Conservation (phyloP, 1,140 invertebrate species). For the Drosophila carrolli region DNA sequence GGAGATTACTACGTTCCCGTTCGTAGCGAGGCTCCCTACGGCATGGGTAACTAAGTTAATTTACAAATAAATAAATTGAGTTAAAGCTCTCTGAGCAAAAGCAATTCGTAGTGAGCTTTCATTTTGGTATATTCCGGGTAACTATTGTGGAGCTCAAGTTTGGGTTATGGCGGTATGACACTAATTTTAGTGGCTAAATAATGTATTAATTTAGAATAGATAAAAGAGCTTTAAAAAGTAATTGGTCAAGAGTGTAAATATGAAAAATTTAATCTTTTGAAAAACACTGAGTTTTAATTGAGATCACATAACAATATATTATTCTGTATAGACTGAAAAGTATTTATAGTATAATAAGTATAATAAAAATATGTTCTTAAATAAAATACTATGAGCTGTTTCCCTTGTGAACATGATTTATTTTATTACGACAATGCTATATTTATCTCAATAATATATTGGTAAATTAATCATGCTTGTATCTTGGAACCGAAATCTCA, state of each 20-base stretch:
- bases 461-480: not conserved
- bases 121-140: not conserved
- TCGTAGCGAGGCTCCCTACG: constrained; percentile 74
- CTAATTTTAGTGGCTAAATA: not conserved
- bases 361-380: no score
- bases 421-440: no score
- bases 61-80: constrained; percentile 26
- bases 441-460: not conserved
- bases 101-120: constrained; percentile 1
- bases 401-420: no score
- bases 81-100: constrained; percentile 38
- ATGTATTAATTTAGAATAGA: no score
- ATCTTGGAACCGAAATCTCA: not conserved
- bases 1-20: constrained; percentile 77
- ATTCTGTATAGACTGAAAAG: no score
- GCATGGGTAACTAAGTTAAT: constrained; percentile 55
- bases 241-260: no score
- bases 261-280: no score
- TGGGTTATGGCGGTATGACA: not conserved
- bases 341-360: no score
- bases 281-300: no score
- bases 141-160: not conserved
- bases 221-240: no score
- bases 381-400: no score
- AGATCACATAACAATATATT: no score